Evolutionary conservation across 2,113 vertebrate species (phyloP).

Genomic region (Aythya baeri): DNA sequence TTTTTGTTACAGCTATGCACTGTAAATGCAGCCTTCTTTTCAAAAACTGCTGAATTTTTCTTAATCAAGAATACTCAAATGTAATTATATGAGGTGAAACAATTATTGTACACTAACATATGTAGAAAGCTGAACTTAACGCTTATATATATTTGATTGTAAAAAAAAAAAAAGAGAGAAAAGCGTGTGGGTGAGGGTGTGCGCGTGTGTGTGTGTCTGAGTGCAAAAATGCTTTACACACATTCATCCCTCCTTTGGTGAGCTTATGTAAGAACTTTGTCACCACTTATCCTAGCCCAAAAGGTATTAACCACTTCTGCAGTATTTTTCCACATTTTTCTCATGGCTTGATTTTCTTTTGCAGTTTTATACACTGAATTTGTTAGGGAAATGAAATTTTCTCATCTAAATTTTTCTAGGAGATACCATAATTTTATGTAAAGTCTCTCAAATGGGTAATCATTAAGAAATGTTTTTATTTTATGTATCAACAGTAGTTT

Average conservation of each 20-base stretch:
- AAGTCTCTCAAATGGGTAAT: slow-evolving; percentile 82
- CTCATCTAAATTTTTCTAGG: slow-evolving; percentile 86
- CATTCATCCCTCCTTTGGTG: slow-evolving; percentile 78
- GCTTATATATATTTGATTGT: slow-evolving; percentile 96
- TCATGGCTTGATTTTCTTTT: slow-evolving; percentile 82
- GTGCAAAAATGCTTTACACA: slow-evolving; percentile 76
- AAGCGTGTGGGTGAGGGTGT: slow-evolving; percentile 69
- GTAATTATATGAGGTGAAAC: slow-evolving; percentile 92
- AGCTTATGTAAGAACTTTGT: slow-evolving; percentile 81
- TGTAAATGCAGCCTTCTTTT: slow-evolving; percentile 99
- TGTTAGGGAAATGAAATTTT: slow-evolving; percentile 83
- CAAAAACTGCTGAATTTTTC: slow-evolving; percentile 91
- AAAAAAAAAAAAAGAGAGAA: slow-evolving; percentile 76
- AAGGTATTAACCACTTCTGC: slow-evolving; percentile 77
- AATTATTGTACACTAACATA: slow-evolving; percentile 93
- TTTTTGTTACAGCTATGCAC: slow-evolving; percentile 99
- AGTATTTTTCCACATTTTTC: slow-evolving; percentile 81
- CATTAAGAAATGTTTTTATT: slow-evolving; percentile 87
- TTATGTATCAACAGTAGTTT: slow-evolving; percentile 84
- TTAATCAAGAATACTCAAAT: slow-evolving; percentile 97
- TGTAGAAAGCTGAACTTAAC: slow-evolving; percentile 90
- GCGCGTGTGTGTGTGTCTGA: slow-evolving; percentile 73
- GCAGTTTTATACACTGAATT: slow-evolving; percentile 85
- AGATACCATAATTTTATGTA: slow-evolving; percentile 84
- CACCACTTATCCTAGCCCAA: slow-evolving; percentile 68